These are phyloP conservation scores for Terrapene triunguis DNA, from an alignment of 2,113 vertebrate species.

Conservation along the genomic window DNA sequence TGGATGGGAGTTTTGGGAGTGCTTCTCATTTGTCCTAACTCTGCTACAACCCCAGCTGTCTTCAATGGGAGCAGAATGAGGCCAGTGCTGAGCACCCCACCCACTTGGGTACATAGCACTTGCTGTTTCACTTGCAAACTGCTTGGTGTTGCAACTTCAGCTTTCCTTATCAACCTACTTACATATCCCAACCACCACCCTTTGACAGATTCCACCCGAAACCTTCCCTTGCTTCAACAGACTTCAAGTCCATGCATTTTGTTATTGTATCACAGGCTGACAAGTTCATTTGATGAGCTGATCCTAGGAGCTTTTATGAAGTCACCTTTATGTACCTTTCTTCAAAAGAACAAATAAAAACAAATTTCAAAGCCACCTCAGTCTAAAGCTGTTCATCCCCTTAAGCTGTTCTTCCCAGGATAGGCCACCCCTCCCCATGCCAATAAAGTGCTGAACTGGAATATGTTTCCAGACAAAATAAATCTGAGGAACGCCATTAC, in stretches of 20 bases:
- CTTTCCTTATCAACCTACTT: not conserved
- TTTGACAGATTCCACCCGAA: not conserved
- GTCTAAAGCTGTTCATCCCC: not conserved
- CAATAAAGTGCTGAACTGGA: not conserved
- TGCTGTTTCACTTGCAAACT: not conserved
- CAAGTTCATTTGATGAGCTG: not conserved
- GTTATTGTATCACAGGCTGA: not conserved
- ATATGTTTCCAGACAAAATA: not conserved
- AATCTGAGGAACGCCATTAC: not conserved
- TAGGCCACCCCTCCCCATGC: not conserved
- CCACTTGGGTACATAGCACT: not conserved
- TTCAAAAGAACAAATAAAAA: not conserved
- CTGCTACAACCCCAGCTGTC: not conserved
- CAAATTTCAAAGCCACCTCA: not conserved
- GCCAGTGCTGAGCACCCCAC: not conserved
- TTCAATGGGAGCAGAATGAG: not conserved
- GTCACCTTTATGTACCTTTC: not conserved
- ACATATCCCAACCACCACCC: not conserved
- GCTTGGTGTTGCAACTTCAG: not conserved
- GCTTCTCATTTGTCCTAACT: not conserved
- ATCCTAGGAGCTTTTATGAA: not conserved
- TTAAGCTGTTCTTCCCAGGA: not conserved
- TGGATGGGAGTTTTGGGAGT: not conserved
- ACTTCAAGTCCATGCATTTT: not conserved
- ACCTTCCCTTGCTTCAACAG: not conserved